Evolutionary conservation across 2,113 vertebrate genomes (phyloP).

Genomic region (Micronisus gabar): DNA sequence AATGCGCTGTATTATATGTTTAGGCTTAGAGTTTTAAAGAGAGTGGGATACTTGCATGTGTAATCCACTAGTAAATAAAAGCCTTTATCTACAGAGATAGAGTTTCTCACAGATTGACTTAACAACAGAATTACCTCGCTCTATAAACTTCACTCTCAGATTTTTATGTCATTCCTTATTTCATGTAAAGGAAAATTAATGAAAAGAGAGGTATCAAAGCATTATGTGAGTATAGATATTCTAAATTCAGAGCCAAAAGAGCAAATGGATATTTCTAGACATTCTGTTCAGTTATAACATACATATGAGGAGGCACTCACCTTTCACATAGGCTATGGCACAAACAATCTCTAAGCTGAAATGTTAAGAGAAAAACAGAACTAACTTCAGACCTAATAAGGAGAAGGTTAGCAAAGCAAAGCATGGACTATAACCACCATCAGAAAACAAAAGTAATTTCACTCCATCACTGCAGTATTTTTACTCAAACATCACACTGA

Average conservation of each 20-base stretch:
- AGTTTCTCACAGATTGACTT: not conserved
- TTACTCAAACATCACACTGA: not conserved
- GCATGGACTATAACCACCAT: not conserved
- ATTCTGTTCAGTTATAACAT: not conserved
- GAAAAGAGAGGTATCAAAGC: not conserved
- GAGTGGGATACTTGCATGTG: not conserved
- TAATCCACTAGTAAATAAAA: not conserved
- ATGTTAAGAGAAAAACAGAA: not conserved
- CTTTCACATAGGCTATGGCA: not conserved
- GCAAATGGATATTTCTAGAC: not conserved
- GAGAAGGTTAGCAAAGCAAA: not conserved
- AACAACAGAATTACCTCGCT: not conserved
- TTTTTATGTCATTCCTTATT: not conserved
- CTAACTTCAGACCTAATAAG: not conserved
- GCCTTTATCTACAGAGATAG: not conserved
- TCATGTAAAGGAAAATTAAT: not conserved
- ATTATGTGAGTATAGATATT: not conserved
- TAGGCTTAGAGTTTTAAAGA: not conserved
- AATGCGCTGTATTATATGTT: not conserved
- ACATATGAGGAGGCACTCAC: not conserved
- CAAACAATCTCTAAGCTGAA: not conserved
- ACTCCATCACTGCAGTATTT: not conserved
- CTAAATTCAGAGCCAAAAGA: not conserved
- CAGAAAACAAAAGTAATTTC: not conserved
- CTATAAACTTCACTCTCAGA: not conserved